Base-by-base conservation (phyloP, 2,888 invertebrate genomes). In the Synanthedon formicaeformis region DNA sequence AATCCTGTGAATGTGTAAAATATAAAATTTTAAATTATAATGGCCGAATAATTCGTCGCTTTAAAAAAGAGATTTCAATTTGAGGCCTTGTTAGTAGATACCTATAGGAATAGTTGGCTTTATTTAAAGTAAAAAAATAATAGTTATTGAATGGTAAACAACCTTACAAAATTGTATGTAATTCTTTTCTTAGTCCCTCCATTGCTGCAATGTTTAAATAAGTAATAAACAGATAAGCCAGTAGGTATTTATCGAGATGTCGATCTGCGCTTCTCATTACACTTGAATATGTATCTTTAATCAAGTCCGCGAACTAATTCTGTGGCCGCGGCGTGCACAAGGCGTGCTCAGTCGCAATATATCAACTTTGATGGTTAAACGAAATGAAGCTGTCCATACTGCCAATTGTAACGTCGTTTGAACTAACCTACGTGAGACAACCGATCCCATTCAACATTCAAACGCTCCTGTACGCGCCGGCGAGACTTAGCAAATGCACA, bases 331-430 rank as follows among this genome's bases (percentile, higher is more conserved):
- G 69, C 63, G 67, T 66, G 66, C 75, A 74, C 81, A 81, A 79
- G 81, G 73, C 65, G 60, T 55, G 59, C 63, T 63, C 60, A 64
- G 58, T 65, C 63, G 63, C 69, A 67, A 63, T 82, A 68, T 72
- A 82, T 84, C 85, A 84, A 78, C 73, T 80, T 85, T 73, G 82
- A 81, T 80, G 73, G 71, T 73, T 71, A 73, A 78, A 78, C 83
- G 79, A 85, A 85, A 86, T 87, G 86, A 86, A 86, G 84, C 86
- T 80, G 87, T 87, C 84, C 75, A 73, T 74, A 78, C 66, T 65
- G 74, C 77, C 84, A 84, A 87, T 86, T 87, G 87, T 87, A 83
- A 78, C 77, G 87, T 85, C 87, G 75, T 81, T 81, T 85, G 75
- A 78, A 78, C 78, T 78, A 69, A 78, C 71, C 75, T 67, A 65